These are phyloP conservation scores for Anser brachyrhynchus DNA, from an alignment of 2,113 vertebrate genomes.

Conservation along the genomic window DNA sequence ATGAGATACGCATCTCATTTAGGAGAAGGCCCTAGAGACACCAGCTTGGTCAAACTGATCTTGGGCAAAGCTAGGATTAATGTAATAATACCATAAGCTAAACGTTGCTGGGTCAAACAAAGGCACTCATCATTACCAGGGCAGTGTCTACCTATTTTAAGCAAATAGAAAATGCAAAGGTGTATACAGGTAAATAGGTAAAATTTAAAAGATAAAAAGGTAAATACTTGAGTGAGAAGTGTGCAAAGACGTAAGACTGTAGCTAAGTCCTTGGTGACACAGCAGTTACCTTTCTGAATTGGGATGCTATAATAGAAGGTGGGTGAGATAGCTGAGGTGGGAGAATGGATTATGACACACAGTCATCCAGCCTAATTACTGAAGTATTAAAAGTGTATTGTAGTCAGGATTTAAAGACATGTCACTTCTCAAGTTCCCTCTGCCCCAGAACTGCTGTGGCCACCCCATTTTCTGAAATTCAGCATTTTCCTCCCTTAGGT, in stretches of 20 bases:
- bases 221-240: background rate
- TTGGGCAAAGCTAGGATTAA: background rate
- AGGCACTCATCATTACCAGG: background rate
- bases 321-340: background rate
- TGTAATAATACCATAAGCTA: background rate
- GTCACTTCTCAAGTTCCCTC: background rate
- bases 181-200: background rate
- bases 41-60: background rate
- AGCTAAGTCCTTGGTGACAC: background rate
- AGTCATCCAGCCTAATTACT: background rate
- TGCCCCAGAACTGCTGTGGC: background rate
- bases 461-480: background rate
- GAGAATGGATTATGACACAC: rapidly evolving
- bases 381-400: background rate
- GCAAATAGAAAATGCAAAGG: background rate
- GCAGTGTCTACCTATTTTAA: background rate
- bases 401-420: background rate
- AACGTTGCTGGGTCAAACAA: rapidly evolving
- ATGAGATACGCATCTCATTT: conserved; percentile 35
- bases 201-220: background rate
- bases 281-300: background rate
- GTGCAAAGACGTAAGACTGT: background rate
- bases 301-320: background rate
- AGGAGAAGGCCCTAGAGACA: background rate
- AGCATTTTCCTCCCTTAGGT: background rate